These are phyloP conservation scores for Dolichoris vasculosae DNA, from an alignment of 1,140 invertebrate species.

Conservation along the genomic window DNA sequence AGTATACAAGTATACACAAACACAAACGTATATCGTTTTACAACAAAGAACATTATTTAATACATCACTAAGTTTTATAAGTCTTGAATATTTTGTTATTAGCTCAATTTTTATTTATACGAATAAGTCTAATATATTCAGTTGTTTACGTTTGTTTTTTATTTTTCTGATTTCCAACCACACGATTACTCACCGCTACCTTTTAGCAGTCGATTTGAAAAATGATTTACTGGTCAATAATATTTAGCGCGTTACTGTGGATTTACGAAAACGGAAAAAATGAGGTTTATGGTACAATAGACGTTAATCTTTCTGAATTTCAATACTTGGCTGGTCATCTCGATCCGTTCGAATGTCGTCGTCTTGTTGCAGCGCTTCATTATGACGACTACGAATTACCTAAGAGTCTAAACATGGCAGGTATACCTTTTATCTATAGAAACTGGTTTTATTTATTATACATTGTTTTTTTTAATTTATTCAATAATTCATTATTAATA, in stretches of 20 bases:
- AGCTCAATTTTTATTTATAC: not conserved
- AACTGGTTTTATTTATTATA: too few relatives aligned
- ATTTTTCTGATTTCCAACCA: not conserved
- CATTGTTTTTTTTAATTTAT: too few relatives aligned
- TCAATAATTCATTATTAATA: too few relatives aligned
- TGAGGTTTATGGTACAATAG: constrained; percentile 67
- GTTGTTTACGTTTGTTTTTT: constrained; percentile 20
- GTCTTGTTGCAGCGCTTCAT: constrained; percentile 76
- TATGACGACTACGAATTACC: constrained; percentile 75
- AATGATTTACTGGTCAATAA: constrained; percentile 18
- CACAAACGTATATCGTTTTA: too few relatives aligned
- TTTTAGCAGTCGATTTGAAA: not conserved
- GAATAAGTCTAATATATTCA: constrained; percentile 37
- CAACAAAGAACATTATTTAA: too few relatives aligned
- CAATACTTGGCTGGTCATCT: constrained; percentile 76
- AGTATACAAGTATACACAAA: too few relatives aligned
- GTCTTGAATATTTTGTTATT: not conserved
- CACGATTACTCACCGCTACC: not conserved
- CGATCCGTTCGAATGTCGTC: constrained; percentile 74
- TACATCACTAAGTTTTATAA: too few relatives aligned
- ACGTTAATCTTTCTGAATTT: constrained; percentile 76
- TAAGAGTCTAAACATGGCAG: constrained; percentile 68
- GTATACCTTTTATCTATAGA: constrained; percentile 58
- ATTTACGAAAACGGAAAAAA: constrained; percentile 24
- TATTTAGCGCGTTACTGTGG: constrained; percentile 3